Conservation (phyloP, 2,797 vertebrate species). For the Phyllotis vaccarum region DNA sequence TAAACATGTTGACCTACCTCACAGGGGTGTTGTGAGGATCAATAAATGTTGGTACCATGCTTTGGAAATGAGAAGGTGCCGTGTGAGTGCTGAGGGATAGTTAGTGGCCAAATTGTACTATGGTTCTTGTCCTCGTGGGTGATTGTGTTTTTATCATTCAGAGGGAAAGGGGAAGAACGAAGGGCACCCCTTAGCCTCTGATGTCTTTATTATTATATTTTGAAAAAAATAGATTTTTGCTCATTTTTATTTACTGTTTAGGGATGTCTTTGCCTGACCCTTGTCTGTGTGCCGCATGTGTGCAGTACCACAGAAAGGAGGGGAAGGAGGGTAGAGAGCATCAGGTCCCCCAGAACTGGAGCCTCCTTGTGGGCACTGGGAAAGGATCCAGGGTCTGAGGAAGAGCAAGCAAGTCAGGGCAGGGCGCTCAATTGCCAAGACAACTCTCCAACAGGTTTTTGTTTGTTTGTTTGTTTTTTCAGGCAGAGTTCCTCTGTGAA, state of each 20-base stretch:
- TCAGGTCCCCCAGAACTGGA: not conserved
- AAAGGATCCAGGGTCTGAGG: not conserved
- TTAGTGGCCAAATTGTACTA: not conserved
- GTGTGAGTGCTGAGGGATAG: not conserved
- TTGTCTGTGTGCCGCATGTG: not conserved
- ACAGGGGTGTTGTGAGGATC: conserved; percentile 82
- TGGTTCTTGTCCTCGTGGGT: fast-evolving
- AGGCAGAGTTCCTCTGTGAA: not conserved
- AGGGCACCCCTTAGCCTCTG: not conserved
- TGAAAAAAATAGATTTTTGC: not conserved
- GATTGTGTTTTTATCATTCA: not conserved
- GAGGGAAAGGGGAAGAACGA: not conserved
- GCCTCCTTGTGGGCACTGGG: not conserved
- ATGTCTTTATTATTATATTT: not conserved
- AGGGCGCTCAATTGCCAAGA: not conserved
- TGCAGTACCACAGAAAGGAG: no score
- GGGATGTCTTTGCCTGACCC: not conserved
- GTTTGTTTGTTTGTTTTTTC: no score
- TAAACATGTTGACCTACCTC: conserved; percentile 73
- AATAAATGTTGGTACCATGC: conserved; percentile 77
- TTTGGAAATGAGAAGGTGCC: conserved; percentile 64
- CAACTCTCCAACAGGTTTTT: not conserved
- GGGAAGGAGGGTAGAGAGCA: no score
- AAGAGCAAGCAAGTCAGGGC: not conserved
- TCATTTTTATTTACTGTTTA: not conserved